Base-by-base conservation (phyloP, 2,888 invertebrate species). In the Thereva unica region DNA sequence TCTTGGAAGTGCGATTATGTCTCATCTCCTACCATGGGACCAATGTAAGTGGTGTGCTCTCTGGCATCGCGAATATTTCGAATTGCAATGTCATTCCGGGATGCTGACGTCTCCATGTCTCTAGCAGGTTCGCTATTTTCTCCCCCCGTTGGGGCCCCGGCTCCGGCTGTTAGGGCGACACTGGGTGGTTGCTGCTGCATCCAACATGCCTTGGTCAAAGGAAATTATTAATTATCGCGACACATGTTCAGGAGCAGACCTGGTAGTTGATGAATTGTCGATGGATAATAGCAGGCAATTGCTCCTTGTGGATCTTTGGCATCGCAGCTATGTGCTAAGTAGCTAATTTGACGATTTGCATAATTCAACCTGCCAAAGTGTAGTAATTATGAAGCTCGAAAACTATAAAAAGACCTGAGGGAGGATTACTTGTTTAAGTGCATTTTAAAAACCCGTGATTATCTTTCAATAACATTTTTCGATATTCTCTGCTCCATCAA, bases 221-320 rank as follows among this genome's bases (percentile, higher is more conserved):
- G 59, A 53, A 59, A 67, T 67, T 68, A 68, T 68, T 68, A 68
- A 68, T 68, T 68, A 68, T 64, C 45, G 67, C 57, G 59, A 68
- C 68, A 67, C 57, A 38, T 67, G 68, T 68, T 68, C 35, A 53
- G 37, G 53, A 53, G 42, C 44, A 52, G 50, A 63, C 38, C 41
- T 63, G 63, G 50, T 52, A 63, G 49, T 38, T 61, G 50, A 63
- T 50, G 52, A 63, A 63, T 63, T 9, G 38, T 49, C 50, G 50
- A 50, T 59, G 47, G 23, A 23, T 23, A 23, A 23, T 23, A 23
- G 23, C 23, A 23, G 23, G 23, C 23, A 23, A 23, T 23, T 23
- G 23, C 23, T 23, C 23, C 23, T 2, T 23, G 23, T 23, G 23
- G 23, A 23, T 23, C 23, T 23, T 23, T 23, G 23, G 23, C 23